These are phyloP conservation scores for Macquaria australasica DNA, from an alignment of 2,113 vertebrate species.

Conservation along the genomic window DNA sequence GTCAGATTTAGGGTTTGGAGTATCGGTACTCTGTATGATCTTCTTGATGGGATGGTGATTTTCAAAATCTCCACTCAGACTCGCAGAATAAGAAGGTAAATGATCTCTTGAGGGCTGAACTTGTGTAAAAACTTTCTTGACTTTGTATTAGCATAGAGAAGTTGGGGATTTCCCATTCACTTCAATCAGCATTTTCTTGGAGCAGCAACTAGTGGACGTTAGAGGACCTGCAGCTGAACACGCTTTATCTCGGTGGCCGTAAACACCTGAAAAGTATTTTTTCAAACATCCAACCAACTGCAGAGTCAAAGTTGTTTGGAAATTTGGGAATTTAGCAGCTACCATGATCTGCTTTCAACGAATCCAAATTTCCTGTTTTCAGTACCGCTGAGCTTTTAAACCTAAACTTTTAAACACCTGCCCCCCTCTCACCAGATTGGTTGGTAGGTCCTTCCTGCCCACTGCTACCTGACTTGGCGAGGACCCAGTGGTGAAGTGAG, in stretches of 20 bases:
- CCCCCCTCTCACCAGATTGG: slow-evolving; percentile 85
- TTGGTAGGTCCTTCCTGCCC: slow-evolving; percentile 86
- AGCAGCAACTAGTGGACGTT: background rate
- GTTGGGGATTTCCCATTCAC: background rate
- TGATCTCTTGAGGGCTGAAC: background rate
- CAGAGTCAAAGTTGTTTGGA: background rate
- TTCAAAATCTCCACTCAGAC: background rate
- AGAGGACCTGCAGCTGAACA: background rate
- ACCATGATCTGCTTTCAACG: background rate
- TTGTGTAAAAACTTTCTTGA: background rate
- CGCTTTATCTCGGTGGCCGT: background rate
- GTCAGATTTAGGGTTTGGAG: background rate
- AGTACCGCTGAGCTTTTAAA: background rate
- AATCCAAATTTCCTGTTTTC: background rate
- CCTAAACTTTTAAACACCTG: background rate
- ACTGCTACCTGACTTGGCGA: slow-evolving; percentile 84
- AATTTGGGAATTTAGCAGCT: background rate
- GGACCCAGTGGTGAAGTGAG: slow-evolving; percentile 73
- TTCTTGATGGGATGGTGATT: background rate
- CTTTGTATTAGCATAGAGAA: background rate
- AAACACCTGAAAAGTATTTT: background rate
- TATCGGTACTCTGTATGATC: too few relatives aligned
- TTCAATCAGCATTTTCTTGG: background rate
- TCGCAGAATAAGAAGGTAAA: background rate
- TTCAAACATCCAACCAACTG: slow-evolving; percentile 1